Conservation (phyloP, 2,113 vertebrate species). For the Coturnix japonica region DNA sequence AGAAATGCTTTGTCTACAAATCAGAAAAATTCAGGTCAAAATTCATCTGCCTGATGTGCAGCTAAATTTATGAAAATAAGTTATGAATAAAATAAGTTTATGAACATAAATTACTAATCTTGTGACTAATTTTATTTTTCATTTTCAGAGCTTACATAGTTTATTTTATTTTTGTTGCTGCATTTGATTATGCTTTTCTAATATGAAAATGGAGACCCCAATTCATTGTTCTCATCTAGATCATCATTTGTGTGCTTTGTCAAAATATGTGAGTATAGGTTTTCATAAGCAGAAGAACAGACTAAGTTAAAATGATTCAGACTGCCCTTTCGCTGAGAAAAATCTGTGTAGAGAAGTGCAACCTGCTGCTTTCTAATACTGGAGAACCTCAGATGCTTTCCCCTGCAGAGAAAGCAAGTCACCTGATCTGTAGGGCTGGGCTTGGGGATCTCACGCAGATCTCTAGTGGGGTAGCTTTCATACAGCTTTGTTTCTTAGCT, state of each 20-base stretch:
- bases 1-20: neutral
- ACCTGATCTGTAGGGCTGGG: neutral
- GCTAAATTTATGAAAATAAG: neutral
- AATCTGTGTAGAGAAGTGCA: neutral
- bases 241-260: neutral
- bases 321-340: neutral
- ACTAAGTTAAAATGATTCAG: neutral
- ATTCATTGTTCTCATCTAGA: neutral
- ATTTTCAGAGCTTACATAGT: neutral
- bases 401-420: neutral
- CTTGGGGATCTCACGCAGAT: neutral
- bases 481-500: neutral
- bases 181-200: neutral
- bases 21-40: neutral
- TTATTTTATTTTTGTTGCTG: neutral
- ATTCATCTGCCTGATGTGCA: neutral
- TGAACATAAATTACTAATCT: neutral
- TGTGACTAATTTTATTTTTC: neutral
- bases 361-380: neutral
- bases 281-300: neutral
- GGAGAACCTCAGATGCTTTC: neutral
- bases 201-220: neutral
- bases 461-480: neutral
- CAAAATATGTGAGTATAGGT: neutral
- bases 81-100: neutral